Evolutionary conservation across 2,888 invertebrate species (phyloP), one percentile per base, ranked within the genome.

Genomic region (Pterobdella sp.): DNA sequence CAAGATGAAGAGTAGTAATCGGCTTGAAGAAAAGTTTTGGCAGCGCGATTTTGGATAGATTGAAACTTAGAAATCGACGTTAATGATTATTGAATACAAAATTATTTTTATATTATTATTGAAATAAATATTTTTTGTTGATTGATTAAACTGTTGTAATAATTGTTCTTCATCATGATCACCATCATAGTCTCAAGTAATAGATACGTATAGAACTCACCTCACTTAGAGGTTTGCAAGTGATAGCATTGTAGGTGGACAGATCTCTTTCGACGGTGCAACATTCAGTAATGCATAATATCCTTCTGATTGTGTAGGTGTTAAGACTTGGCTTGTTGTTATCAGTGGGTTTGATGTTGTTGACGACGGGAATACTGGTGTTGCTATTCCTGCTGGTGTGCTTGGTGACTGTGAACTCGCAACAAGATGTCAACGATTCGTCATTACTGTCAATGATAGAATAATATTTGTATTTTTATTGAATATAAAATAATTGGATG

Each of bases 191-290:
- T n/a, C n/a, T n/a, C n/a, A n/a, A n/a, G n/a, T n/a, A n/a, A n/a
- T n/a, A 29, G 0, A 14, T 1, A 2, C 1, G n/a, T 56, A 68
- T n/a, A 4, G 37, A 56, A 79, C 83, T 80, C 78, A 86, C 86
- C 79, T 86, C 85, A 80, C 84, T 84, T 73, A 87, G 80, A 32
- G 86, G 86, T 76, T 85, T 84, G 68, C 94, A 86, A 31, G 95
- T 95, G 78, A 94, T 90, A 71, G 94, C 90, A 79, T 90, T 91
- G 83, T 99, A 99, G 0, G 96, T 95, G 82, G 92, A 93, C 1
- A 94, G 94, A 86, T 99, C 98, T 78, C 98, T 87, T 85, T 99
- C 98, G 69, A 99, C 85, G 70, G 99, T 86, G 82, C 97, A 97
- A 0, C 91, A 91, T 84, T 98, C 97, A 0, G 94, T 93, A 31